These are phyloP conservation scores for Nothobranchius kuhntae DNA, from an alignment of 2,113 vertebrate species.

Conservation along the genomic window DNA sequence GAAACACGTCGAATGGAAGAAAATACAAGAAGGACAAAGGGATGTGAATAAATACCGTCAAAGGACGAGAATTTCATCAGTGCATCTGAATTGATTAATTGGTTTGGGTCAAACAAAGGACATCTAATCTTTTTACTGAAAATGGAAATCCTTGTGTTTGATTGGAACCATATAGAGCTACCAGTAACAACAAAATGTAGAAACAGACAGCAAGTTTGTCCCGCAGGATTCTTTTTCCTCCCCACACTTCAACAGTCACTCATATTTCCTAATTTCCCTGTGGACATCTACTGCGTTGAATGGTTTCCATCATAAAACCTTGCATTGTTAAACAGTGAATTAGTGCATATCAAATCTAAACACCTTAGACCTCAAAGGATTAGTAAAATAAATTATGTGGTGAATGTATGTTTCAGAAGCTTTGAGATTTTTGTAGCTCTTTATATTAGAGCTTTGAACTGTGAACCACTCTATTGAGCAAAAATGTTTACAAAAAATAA, in stretches of 20 bases:
- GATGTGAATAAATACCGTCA: slow-evolving; percentile 12
- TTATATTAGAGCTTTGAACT: not conserved
- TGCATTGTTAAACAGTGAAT: slow-evolving; percentile 32
- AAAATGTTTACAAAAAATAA: slow-evolving; percentile 7
- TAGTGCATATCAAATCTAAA: not conserved
- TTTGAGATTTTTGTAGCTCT: too few species aligned
- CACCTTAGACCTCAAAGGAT: too few species aligned
- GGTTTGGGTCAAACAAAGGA: not conserved
- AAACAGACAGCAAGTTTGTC: slow-evolving; percentile 3
- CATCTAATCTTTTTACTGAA: slow-evolving; percentile 15
- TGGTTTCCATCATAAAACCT: not conserved
- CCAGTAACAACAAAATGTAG: slow-evolving; percentile 23
- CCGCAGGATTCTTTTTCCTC: not conserved
- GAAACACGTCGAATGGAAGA: slow-evolving; percentile 18
- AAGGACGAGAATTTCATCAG: slow-evolving; percentile 20
- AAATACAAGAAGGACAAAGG: slow-evolving; percentile 6
- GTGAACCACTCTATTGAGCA: not conserved
- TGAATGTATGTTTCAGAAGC: too few species aligned
- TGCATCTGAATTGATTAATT: slow-evolving; percentile 14
- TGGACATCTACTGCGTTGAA: not conserved
- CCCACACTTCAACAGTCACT: not conserved
- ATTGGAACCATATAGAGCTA: slow-evolving; percentile 18
- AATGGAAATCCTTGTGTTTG: not conserved
- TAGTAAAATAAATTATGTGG: too few species aligned
- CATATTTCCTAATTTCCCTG: slow-evolving; percentile 9